phyloP scores from a whole-genome alignment of 2,888 invertebrate species.

The Leptopilina drosophilae region DNA sequence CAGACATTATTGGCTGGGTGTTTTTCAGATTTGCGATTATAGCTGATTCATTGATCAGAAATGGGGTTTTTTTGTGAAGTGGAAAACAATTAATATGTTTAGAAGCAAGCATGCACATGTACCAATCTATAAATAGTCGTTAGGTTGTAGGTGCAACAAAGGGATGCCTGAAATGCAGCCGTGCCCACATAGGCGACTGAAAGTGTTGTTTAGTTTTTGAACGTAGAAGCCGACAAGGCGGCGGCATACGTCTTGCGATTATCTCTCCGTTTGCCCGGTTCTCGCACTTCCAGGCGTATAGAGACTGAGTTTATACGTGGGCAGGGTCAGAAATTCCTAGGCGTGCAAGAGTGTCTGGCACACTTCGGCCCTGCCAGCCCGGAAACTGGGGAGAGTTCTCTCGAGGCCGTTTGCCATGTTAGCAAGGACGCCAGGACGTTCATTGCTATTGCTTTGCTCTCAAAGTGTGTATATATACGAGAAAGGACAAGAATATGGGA shows the following conservation, averaged over 20 bases:
- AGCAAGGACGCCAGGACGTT: constrained; percentile 67
- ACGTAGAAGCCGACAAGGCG: constrained; percentile 41
- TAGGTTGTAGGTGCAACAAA: constrained; percentile 47
- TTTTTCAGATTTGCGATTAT: too few relatives aligned
- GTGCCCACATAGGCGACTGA: constrained; percentile 44
- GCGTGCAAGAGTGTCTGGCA: constrained; percentile 67
- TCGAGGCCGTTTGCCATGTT: constrained; percentile 69
- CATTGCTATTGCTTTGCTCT: constrained; percentile 1
- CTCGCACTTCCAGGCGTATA: constrained; percentile 45
- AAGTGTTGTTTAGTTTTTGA: constrained; percentile 26
- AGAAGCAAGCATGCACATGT: constrained; percentile 2
- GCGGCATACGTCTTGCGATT: constrained; percentile 44
- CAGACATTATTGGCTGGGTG: too few relatives aligned
- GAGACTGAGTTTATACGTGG: constrained; percentile 64
- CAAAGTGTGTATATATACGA: background rate
- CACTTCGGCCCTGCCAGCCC: constrained; percentile 65
- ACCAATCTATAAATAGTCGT: constrained; percentile 24
- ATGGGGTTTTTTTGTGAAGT: background rate
- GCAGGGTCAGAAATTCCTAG: constrained; percentile 72
- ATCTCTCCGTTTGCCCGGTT: constrained; percentile 42
- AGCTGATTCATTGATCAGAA: too few relatives aligned
- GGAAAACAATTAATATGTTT: constrained; percentile 19
- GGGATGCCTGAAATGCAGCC: constrained; percentile 49
- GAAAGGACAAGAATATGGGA: constrained; percentile 31
- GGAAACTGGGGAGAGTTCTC: constrained; percentile 66